A percentile compares a stretch with the other conserved stretches of the same genome.
phyloP scores from a whole-genome alignment of 2,113 vertebrate genomes.

The Grammomys dolichurus region DNA sequence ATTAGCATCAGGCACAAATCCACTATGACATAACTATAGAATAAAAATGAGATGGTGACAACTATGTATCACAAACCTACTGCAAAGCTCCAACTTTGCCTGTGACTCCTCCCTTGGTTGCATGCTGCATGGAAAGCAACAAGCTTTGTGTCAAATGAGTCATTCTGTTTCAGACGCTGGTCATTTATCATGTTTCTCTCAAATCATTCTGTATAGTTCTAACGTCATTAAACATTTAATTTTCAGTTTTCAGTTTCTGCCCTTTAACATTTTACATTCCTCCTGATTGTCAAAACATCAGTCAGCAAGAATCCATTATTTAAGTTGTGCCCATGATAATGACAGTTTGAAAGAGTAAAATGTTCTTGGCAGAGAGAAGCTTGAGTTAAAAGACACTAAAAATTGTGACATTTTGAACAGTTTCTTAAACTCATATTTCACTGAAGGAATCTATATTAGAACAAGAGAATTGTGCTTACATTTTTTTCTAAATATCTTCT shows the following conservation, averaged over 20 bases:
- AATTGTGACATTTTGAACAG: slow-evolving; percentile 26
- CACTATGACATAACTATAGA: neutral
- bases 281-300: slow-evolving; percentile 58
- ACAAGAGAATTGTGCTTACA: slow-evolving; percentile 51
- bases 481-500: slow-evolving; percentile 58
- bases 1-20: neutral
- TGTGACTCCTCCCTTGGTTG: neutral
- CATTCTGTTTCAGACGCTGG: neutral
- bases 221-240: slow-evolving; percentile 60
- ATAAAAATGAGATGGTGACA: neutral
- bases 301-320: slow-evolving; percentile 18
- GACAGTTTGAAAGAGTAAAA: slow-evolving; percentile 41
- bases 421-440: slow-evolving; percentile 64
- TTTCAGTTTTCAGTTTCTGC: slow-evolving; percentile 57
- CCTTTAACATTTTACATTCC: slow-evolving; percentile 63
- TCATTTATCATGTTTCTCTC: slow-evolving; percentile 56
- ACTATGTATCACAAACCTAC: neutral
- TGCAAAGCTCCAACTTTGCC: neutral
- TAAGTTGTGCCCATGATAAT: slow-evolving; percentile 3
- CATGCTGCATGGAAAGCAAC: neutral
- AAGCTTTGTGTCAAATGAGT: neutral
- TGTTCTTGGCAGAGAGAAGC: slow-evolving; percentile 28
- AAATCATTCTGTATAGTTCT: slow-evolving; percentile 40
- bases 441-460: slow-evolving; percentile 64
- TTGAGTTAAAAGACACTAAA: neutral